Base-by-base conservation (phyloP, 2,888 invertebrate species). In the Acleris literana region DNA sequence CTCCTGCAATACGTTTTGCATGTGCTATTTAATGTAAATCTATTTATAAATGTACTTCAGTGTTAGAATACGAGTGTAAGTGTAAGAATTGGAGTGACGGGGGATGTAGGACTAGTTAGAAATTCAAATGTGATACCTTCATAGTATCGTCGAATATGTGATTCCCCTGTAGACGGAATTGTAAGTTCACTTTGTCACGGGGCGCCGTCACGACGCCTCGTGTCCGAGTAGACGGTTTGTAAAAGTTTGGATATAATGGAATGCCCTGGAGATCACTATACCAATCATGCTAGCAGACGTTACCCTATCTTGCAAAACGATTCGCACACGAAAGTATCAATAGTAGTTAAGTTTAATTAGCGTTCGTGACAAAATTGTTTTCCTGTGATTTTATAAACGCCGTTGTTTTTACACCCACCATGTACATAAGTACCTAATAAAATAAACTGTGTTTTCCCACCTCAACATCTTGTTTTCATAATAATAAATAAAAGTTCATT, bases 381-480 rank as follows among this genome's bases (percentile, higher is more conserved):
- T 57, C 62, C 74, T 74, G 81, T 83, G 76, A 79, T 86, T 82
- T 83, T 83, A 57, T 57, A 46, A 82, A 80, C 76, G 85, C 84
- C 84, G 76, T 76, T 74, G 57, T 67, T 66, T 62, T 61, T 80
- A 83, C 82, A 84, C 76, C 70, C 83, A 83, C 79, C 80, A 87
- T 91, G 91, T 91, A 90, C 81, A 88, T 90, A 89, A 80, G 73
- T 83, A 25, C 25, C 25, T 25, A 82, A 81, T 79, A 62, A 85
- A 90, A 86, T 90, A 90, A 90, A 89, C 82, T 85, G 84, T 88
- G 87, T 88, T 92, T 88, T 85, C 85, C 85, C 90, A 90, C 89
- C 85, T 62, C 61, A 62, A 55, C 9, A 17, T 29, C n/a, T 17
- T 51, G 22, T 39, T 64, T 64, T 64, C 2, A 44, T 46, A 29